Evolutionary conservation across 2,888 invertebrate genomes (phyloP).

Genomic region (Cheilosia urbana): DNA sequence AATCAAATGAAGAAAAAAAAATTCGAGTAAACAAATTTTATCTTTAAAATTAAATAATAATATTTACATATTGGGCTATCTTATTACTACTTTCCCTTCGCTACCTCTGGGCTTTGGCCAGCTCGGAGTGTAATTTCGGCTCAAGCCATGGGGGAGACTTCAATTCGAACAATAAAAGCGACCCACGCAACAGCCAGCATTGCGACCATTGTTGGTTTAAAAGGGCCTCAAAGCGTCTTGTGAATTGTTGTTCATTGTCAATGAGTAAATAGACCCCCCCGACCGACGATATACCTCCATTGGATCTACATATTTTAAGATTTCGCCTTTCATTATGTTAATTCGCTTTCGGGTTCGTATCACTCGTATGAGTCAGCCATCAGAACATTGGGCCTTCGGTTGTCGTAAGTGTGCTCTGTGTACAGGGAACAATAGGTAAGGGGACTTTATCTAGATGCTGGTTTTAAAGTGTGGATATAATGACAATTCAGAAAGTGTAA

Average conservation of each 20-base stretch:
- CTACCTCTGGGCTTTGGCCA: conserved; percentile 17
- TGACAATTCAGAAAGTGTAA: conserved; percentile 48
- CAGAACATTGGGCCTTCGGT: conserved; percentile 24
- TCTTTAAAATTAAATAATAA: conserved; percentile 38
- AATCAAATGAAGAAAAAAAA: too few species aligned
- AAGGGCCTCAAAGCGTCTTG: conserved; percentile 24
- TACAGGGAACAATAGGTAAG: conserved; percentile 40
- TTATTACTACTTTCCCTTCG: conserved; percentile 32
- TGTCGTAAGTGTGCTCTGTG: conserved; percentile 21
- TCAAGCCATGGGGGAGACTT: conserved; percentile 18
- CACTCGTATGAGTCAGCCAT: conserved; percentile 57
- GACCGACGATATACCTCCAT: not conserved
- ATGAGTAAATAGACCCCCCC: conserved; percentile 47
- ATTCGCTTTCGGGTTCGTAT: conserved; percentile 19
- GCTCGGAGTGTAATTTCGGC: conserved; percentile 1
- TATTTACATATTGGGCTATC: conserved; percentile 55
- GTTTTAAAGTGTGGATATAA: conserved; percentile 32
- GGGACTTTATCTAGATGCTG: conserved; percentile 53
- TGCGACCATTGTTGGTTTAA: conserved; percentile 28
- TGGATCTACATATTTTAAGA: too few species aligned
- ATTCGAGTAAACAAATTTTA: conserved; percentile 44
- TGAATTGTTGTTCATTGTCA: conserved; percentile 39
- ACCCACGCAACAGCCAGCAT: conserved; percentile 39
- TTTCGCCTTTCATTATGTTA: conserved; percentile 48
- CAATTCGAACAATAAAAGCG: conserved; percentile 5